These are phyloP conservation scores for Athalia rosae DNA, from an alignment of 2,888 invertebrate species.

Conservation along the genomic window DNA sequence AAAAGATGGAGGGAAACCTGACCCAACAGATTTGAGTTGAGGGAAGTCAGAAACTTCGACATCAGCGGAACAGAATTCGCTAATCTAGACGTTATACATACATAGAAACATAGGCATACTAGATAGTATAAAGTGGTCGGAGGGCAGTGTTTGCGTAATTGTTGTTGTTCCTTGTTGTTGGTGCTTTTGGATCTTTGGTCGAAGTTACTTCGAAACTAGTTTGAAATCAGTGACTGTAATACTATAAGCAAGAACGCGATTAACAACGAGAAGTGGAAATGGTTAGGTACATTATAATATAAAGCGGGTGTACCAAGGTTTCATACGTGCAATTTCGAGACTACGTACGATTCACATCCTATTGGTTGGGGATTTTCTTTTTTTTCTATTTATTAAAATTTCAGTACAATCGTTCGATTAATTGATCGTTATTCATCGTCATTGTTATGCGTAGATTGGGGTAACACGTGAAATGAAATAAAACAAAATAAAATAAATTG, in stretches of 20 bases:
- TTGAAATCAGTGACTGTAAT: slow-evolving; percentile 8
- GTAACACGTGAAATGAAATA: too few relatives aligned
- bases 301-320: too few relatives aligned
- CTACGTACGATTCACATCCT: too few relatives aligned
- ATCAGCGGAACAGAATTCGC: slow-evolving; percentile 31
- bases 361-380: too few relatives aligned
- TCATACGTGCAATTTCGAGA: too few relatives aligned
- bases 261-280: neutral
- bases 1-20: slow-evolving; percentile 7
- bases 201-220: slow-evolving; percentile 15
- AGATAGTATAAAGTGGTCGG: slow-evolving; percentile 2
- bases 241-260: slow-evolving; percentile 2
- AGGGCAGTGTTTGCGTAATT: slow-evolving; percentile 37
- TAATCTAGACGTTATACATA: slow-evolving; percentile 23
- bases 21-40: slow-evolving; percentile 2
- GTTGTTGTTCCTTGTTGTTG: slow-evolving; percentile 33
- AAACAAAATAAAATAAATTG: too few relatives aligned
- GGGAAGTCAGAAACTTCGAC: slow-evolving; percentile 19
- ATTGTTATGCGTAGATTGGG: too few relatives aligned
- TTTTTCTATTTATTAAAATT: too few relatives aligned
- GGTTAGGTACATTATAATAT: too few relatives aligned
- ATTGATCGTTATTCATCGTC: too few relatives aligned
- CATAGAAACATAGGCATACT: neutral
- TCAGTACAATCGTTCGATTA: too few relatives aligned
- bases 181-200: slow-evolving; percentile 27